phyloP scores from a whole-genome alignment of 2,113 vertebrate species.

The Sturnus vulgaris region DNA sequence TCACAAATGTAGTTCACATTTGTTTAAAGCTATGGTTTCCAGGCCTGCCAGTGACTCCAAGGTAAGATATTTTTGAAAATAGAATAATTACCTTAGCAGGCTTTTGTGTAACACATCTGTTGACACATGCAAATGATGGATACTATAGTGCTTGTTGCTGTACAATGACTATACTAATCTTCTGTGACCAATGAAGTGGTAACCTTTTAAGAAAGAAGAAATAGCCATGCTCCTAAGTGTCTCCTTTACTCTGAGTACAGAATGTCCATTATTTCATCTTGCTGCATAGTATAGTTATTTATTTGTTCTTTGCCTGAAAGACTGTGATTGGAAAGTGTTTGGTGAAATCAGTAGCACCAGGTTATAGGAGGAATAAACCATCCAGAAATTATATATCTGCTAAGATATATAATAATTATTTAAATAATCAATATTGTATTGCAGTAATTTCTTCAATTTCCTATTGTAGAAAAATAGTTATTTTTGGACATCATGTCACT shows the following conservation, averaged over 20 bases:
- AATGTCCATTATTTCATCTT: background rate
- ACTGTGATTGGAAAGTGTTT: slow-evolving; percentile 2
- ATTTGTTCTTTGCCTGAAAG: slow-evolving; percentile 7
- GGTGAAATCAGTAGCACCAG: background rate
- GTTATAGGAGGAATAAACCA: background rate
- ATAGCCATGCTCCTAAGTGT: background rate
- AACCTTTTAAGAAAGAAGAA: slow-evolving; percentile 17
- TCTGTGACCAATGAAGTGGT: background rate
- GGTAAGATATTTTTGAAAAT: background rate
- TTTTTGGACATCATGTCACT: background rate
- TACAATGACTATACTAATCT: background rate
- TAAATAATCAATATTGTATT: background rate
- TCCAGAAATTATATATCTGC: background rate
- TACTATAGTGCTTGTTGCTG: background rate
- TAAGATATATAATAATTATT: background rate
- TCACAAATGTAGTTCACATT: background rate
- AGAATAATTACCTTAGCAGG: background rate
- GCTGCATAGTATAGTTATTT: background rate
- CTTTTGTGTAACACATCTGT: background rate
- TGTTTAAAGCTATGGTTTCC: slow-evolving; percentile 17
- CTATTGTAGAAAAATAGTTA: background rate
- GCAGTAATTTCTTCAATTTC: background rate
- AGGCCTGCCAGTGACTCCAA: background rate
- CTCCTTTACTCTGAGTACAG: background rate
- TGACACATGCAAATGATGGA: background rate